Evolutionary conservation across 2,113 vertebrate species (phyloP), one percentile per base, ranked within the genome.

Genomic region (Syngnathus floridae): DNA sequence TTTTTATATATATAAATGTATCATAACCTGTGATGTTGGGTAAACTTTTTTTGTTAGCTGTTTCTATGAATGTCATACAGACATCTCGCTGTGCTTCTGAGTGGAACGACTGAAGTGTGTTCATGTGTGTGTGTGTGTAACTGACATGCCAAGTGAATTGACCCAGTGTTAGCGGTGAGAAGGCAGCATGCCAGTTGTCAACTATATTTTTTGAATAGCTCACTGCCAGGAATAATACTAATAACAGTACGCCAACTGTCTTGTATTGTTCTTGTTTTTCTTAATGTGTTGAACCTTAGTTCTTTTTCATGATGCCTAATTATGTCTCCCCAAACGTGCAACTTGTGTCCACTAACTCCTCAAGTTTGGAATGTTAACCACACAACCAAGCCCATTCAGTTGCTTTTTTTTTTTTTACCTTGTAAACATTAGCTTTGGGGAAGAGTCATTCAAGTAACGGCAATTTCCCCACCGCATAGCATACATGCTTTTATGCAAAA

Each of bases 131-230:
- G 19, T 49, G 41, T 35, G 51, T 64, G 59, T 64, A 26, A 73
- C 57, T 83, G 78, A 79, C 38, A 51, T 59, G 81, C 79, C 84
- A 86, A 85, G 80, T 74, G 43, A 75, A 73, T 77, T 49, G 60
- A 65, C 65, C 71, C 73, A 78, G 72, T 84, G 80, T 84, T 84
- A 61, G 59, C 73, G 70, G 70, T 77, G 69, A 65, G 63, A 68
- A 75, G 71, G 81, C 71, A 79, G 69, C 41, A 35, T 65, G 55
- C 59, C 70, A 64, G 52, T 71, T 75, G 62, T 71, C 55, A 43
- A 69, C 55, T 64, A 51, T 60, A 38, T 40, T 21, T 38, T 38
- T 21, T 17, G 57, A 75, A 58, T 73, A 65, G 73, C 66, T 65
- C 66, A 74, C 79, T 82, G 74, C 73, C 76, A 79, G 73, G 61